Conservation (phyloP, 2,797 vertebrate genomes). For the Platalea minor region DNA sequence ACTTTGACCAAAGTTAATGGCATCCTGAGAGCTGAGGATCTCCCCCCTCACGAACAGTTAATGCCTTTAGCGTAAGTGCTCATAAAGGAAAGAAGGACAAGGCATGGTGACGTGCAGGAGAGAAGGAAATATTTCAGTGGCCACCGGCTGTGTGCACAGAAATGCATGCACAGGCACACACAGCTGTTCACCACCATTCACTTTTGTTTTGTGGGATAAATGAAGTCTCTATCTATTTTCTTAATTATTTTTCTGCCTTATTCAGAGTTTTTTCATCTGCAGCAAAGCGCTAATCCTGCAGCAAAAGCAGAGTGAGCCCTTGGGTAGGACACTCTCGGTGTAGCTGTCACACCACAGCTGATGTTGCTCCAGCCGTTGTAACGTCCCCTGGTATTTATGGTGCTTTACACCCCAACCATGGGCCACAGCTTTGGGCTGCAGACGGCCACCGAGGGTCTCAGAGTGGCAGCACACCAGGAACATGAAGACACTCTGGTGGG, state of each 20-base stretch:
- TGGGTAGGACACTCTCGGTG: neutral
- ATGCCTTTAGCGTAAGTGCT: neutral
- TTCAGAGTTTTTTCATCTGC: neutral
- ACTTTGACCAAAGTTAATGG: neutral
- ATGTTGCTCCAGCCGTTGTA: constrained; percentile 17
- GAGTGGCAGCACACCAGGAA: neutral
- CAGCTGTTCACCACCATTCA: neutral
- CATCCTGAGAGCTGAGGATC: neutral
- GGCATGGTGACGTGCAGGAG: neutral
- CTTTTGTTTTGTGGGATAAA: neutral
- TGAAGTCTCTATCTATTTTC: neutral
- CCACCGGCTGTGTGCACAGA: neutral
- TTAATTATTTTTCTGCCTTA: neutral
- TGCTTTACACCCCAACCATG: constrained; percentile 6
- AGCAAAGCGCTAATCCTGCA: neutral
- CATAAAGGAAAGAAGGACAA: neutral
- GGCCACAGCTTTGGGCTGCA: neutral
- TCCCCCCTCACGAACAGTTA: neutral
- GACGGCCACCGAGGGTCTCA: neutral
- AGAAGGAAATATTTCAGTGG: neutral
- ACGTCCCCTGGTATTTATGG: constrained; percentile 8
- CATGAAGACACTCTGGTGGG: neutral
- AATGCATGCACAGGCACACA: too few species aligned
- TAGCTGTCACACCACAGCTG: constrained; percentile 6
- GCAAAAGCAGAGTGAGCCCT: neutral